These are phyloP conservation scores for Benitochromis conjunctus DNA, from an alignment of 2,113 vertebrate species.

Conservation along the genomic window DNA sequence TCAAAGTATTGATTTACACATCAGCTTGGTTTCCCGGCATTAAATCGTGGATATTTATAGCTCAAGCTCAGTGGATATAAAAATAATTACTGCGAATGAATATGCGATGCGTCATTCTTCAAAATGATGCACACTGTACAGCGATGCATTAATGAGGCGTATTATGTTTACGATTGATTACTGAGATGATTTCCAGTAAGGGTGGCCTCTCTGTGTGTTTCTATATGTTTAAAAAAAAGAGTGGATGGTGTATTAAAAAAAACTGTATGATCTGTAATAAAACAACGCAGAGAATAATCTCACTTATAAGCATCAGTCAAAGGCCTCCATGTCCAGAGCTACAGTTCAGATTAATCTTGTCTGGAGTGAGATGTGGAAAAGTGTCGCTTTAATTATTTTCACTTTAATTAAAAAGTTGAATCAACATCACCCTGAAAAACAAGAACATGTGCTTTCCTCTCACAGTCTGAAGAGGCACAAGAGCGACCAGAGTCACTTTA, in stretches of 20 bases:
- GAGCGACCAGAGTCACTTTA: neutral
- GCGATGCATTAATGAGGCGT: neutral
- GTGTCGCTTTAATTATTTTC: neutral
- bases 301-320: neutral
- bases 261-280: neutral
- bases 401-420: neutral
- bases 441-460: neutral
- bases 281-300: neutral
- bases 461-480: neutral
- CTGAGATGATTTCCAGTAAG: neutral
- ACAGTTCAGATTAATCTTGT: neutral
- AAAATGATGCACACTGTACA: neutral
- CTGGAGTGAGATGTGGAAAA: neutral
- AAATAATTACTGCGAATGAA: conserved; percentile 63
- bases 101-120: conserved; percentile 1
- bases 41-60: conserved; percentile 71
- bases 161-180: neutral
- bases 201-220: neutral
- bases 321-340: neutral
- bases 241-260: neutral
- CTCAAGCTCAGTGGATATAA: conserved; percentile 53
- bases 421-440: neutral
- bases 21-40: conserved; percentile 51
- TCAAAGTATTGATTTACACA: conserved; percentile 75
- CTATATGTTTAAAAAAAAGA: neutral